Evolutionary conservation across 1,140 invertebrate genomes (phyloP).

Genomic region (Drosophila busckii): DNA sequence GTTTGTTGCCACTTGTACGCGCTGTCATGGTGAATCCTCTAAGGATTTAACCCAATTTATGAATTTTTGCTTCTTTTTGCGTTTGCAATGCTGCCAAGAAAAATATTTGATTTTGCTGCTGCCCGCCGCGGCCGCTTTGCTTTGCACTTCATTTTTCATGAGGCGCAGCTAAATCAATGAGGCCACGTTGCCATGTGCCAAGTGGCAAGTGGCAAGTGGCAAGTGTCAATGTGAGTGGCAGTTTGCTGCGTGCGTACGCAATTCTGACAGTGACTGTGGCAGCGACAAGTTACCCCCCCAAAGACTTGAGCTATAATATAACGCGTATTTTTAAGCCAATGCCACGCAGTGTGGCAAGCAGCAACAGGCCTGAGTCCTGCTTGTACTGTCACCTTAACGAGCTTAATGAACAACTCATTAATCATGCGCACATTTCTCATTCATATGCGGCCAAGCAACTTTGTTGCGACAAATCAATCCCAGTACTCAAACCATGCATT

Average conservation of each 20-base stretch:
- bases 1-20: constrained; percentile 70
- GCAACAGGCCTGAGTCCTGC: constrained; percentile 48
- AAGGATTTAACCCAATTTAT: constrained; percentile 77
- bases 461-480: constrained; percentile 67
- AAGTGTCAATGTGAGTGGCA: constrained; percentile 59
- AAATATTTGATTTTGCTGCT: constrained; percentile 71
- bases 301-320: too few relatives aligned
- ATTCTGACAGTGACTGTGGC: constrained; percentile 18
- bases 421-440: constrained; percentile 70
- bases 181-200: constrained; percentile 5
- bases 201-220: constrained; percentile 33
- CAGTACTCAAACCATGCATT: neutral
- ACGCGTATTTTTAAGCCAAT: constrained; percentile 28
- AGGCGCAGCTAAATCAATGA: constrained; percentile 33
- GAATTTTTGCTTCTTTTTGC: constrained; percentile 49
- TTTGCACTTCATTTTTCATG: constrained; percentile 72
- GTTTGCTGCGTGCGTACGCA: constrained; percentile 31
- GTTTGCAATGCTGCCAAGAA: constrained; percentile 31
- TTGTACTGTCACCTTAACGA: constrained; percentile 66
- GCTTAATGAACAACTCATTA: constrained; percentile 76
- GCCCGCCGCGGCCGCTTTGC: constrained; percentile 27
- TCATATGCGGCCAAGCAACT: constrained; percentile 53
- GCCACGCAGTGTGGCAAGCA: constrained; percentile 2
- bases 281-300: constrained; percentile 55
- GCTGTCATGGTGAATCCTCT: constrained; percentile 73